Evolutionary conservation across 2,888 invertebrate species (phyloP).

Genomic region (Boloria euphrosyne): DNA sequence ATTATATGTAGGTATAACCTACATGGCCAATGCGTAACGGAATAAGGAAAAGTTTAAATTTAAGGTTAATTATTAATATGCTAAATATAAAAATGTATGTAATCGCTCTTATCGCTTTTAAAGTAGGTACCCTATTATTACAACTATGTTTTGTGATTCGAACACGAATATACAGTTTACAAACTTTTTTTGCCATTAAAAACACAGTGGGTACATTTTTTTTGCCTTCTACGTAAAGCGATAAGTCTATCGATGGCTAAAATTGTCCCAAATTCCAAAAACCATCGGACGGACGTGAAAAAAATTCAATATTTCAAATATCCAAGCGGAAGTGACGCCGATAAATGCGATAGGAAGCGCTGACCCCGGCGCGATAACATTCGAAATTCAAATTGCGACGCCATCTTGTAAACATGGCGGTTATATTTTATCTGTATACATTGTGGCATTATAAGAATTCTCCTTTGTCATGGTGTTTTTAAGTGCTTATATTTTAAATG

Average conservation of each 20-base stretch:
- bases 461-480: slow-evolving; percentile 10
- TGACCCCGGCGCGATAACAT: slow-evolving; percentile 67
- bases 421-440: slow-evolving; percentile 39
- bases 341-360: slow-evolving; percentile 66
- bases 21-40: too few relatives aligned
- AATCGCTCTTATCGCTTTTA: background rate
- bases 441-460: slow-evolving; percentile 27
- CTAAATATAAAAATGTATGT: too few relatives aligned
- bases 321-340: slow-evolving; percentile 61
- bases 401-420: slow-evolving; percentile 52
- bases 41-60: too few relatives aligned
- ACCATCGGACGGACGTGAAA: slow-evolving; percentile 33
- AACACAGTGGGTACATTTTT: background rate
- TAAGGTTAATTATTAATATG: too few relatives aligned
- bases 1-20: too few relatives aligned
- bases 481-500: slow-evolving; percentile 13
- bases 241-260: slow-evolving; percentile 17
- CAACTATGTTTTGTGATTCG: background rate
- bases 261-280: slow-evolving; percentile 15
- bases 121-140: too few relatives aligned
- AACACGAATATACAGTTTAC: background rate
- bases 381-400: slow-evolving; percentile 58
- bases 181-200: background rate
- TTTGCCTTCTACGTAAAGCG: slow-evolving; percentile 18
- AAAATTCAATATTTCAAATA: slow-evolving; percentile 53